A percentile compares a stretch with the other conserved stretches of the same genome.
phyloP scores from a whole-genome alignment of 2,888 invertebrate species.

The Podabrus alpinus region DNA sequence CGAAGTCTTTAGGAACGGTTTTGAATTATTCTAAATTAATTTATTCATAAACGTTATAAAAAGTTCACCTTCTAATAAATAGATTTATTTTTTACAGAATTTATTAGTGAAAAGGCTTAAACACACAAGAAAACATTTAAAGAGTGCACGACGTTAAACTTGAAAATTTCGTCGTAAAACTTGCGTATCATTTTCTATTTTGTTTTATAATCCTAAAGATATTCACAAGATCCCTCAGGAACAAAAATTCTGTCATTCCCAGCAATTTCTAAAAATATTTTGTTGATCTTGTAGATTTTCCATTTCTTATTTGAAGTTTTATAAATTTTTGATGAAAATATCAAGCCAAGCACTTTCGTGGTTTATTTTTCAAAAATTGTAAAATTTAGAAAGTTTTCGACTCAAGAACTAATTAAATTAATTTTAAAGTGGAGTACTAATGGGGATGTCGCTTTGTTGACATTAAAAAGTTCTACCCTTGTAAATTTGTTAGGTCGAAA shows the following conservation, averaged over 20 bases:
- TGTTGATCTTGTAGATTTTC: not conserved
- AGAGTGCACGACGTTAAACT: not conserved
- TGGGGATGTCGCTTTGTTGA: not conserved
- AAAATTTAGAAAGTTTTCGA: not conserved
- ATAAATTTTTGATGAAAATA: not conserved
- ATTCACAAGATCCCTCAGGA: not conserved
- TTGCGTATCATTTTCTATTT: not conserved
- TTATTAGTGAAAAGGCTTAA: too few species aligned
- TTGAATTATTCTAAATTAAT: too few species aligned
- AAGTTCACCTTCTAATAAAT: too few species aligned
- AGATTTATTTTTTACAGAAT: too few species aligned
- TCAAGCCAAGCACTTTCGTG: not conserved
- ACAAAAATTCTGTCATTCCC: not conserved
- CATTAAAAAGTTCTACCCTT: not conserved
- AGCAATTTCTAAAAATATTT: not conserved
- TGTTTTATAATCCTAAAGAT: not conserved
- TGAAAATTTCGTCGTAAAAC: not conserved
- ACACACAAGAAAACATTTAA: not conserved
- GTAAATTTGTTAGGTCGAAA: not conserved
- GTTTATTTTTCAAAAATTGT: not conserved
- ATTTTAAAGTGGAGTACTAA: not conserved
- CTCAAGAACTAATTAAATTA: not conserved
- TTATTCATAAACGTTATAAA: too few species aligned
- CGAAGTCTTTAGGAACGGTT: too few species aligned
- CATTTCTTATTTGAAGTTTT: not conserved